Conservation (phyloP, 1,140 invertebrate genomes). For the Mercenaria mercenaria region DNA sequence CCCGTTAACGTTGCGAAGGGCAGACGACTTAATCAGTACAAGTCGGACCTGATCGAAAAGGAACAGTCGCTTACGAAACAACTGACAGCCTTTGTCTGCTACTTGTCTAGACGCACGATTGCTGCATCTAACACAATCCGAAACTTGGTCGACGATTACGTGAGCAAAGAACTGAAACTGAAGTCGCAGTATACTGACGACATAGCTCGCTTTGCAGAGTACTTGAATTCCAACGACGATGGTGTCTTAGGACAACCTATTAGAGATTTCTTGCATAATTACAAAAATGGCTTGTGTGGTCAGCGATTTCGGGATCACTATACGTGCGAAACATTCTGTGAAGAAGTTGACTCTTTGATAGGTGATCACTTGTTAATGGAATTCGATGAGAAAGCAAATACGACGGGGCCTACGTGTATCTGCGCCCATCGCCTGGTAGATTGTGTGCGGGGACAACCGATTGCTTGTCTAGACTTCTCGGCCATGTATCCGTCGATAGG, state of each 20-base stretch:
- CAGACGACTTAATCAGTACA: background rate
- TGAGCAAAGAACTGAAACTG: no score
- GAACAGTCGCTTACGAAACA: background rate
- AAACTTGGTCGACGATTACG: no score
- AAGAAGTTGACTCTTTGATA: background rate
- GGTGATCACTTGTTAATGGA: background rate
- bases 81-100: background rate
- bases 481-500: no score
- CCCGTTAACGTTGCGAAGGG: background rate
- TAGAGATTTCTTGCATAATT: no score
- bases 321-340: no score
- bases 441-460: background rate
- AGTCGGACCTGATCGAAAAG: background rate
- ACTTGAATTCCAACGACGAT: no score
- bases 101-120: background rate
- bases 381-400: slow-evolving; percentile 18
- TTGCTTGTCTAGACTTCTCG: background rate
- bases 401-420: background rate
- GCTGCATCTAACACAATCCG: background rate
- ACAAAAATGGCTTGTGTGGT: no score
- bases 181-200: no score
- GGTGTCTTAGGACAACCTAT: no score
- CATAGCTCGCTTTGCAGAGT: no score
- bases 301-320: no score
- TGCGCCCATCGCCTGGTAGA: background rate